Evolutionary conservation across 2,888 invertebrate genomes (phyloP).

Genomic region (Ectobius pallidus): DNA sequence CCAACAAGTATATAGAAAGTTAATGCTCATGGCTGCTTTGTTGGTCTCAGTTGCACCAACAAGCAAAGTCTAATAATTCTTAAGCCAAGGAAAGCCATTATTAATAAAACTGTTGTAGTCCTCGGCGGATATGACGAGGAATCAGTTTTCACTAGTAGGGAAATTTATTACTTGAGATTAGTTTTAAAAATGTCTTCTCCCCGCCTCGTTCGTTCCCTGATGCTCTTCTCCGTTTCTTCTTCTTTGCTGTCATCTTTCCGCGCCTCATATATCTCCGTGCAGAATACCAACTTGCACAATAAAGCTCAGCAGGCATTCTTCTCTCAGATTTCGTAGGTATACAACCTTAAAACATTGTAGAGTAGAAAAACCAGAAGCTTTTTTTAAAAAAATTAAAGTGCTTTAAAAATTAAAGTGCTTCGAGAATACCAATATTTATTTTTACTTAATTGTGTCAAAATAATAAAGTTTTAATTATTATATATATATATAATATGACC

Average conservation of each 20-base stretch:
- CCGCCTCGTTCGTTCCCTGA: slow-evolving; percentile 9
- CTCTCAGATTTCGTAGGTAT: not conserved
- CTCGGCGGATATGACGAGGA: slow-evolving; percentile 28
- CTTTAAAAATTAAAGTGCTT: too few species aligned
- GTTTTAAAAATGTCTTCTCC: slow-evolving; percentile 33
- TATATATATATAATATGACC: too few species aligned
- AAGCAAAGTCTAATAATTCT: slow-evolving; percentile 15
- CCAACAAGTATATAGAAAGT: too few species aligned
- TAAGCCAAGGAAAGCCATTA: slow-evolving; percentile 27
- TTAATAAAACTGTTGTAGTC: slow-evolving; percentile 22
- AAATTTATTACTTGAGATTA: slow-evolving; percentile 41
- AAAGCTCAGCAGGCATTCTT: too few species aligned
- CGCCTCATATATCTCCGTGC: not conserved
- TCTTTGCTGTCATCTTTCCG: not conserved
- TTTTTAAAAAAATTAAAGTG: too few species aligned
- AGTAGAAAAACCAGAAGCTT: too few species aligned
- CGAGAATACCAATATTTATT: too few species aligned
- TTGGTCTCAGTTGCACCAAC: not conserved
- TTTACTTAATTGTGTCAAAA: too few species aligned
- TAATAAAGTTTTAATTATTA: too few species aligned
- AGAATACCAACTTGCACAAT: not conserved
- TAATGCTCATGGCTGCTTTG: too few species aligned
- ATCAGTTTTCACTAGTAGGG: slow-evolving; percentile 35
- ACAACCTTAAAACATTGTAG: too few species aligned
- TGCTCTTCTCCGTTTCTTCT: slow-evolving; percentile 4